Conservation (phyloP, 2,888 invertebrate species). For the Cerastis rubricosa region DNA sequence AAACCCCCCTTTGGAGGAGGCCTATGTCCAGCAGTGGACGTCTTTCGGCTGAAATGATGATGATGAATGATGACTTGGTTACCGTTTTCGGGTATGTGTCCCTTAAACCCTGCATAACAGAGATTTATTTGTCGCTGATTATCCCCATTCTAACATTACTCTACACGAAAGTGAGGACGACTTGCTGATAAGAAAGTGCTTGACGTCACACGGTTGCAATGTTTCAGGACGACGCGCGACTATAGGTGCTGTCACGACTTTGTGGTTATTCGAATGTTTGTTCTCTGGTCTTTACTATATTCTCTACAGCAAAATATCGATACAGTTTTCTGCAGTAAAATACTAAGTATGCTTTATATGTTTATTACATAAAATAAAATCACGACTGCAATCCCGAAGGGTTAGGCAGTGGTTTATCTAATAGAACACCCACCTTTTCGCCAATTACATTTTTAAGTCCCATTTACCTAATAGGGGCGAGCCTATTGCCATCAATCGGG, state of each 20-base stretch:
- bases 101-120: not conserved
- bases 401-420: too few relatives aligned
- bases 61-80: too few relatives aligned
- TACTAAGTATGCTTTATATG: not conserved
- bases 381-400: too few relatives aligned
- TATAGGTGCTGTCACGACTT: constrained; percentile 2
- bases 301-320: not conserved
- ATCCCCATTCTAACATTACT: not conserved
- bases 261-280: not conserved
- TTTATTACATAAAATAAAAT: too few relatives aligned
- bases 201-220: constrained; percentile 6
- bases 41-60: too few relatives aligned
- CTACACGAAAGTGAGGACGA: constrained; percentile 1
- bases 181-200: not conserved
- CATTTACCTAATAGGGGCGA: too few relatives aligned
- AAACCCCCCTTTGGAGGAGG: too few relatives aligned
- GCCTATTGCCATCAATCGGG: too few relatives aligned
- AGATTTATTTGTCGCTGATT: not conserved
- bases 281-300: not conserved
- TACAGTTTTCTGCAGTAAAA: not conserved
- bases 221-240: not conserved
- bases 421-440: too few relatives aligned
- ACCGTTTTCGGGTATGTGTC: too few relatives aligned
- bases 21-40: too few relatives aligned
- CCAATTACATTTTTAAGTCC: too few relatives aligned